Conservation (phyloP, 2,888 invertebrate species). For the Amiota mariae region DNA sequence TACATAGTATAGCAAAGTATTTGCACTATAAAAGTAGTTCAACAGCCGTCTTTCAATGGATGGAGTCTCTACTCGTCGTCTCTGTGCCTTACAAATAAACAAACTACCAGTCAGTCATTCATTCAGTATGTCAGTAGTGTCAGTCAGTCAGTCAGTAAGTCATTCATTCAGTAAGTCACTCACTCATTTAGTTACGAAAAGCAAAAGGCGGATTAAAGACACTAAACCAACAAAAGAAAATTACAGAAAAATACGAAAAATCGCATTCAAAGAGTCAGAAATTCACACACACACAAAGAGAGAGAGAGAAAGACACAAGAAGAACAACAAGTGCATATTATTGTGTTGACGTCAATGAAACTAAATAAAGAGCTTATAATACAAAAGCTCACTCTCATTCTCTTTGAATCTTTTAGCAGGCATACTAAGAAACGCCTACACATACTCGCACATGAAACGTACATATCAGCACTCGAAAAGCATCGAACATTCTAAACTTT, state of each 20-base stretch:
- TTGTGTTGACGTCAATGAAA: not conserved
- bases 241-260: slow-evolving; percentile 9
- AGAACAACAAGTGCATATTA: slow-evolving; percentile 3
- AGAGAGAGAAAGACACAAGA: not conserved
- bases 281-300: not conserved
- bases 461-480: not conserved
- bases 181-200: not conserved
- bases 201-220: not conserved
- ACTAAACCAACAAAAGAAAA: not conserved
- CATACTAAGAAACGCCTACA: not conserved
- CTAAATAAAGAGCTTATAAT: not conserved
- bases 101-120: not conserved
- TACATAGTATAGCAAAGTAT: too few relatives aligned
- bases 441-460: not conserved
- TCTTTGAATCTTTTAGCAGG: too few relatives aligned
- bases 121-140: slow-evolving; percentile 22
- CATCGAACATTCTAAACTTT: slow-evolving; percentile 27
- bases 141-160: slow-evolving; percentile 20
- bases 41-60: too few relatives aligned
- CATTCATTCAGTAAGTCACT: not conserved
- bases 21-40: too few relatives aligned
- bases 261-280: not conserved
- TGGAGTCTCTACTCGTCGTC: too few relatives aligned
- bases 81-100: too few relatives aligned
- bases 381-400: not conserved